These are phyloP conservation scores for Antechinus flavipes DNA, from an alignment of 2,113 vertebrate genomes.

Conservation along the genomic window DNA sequence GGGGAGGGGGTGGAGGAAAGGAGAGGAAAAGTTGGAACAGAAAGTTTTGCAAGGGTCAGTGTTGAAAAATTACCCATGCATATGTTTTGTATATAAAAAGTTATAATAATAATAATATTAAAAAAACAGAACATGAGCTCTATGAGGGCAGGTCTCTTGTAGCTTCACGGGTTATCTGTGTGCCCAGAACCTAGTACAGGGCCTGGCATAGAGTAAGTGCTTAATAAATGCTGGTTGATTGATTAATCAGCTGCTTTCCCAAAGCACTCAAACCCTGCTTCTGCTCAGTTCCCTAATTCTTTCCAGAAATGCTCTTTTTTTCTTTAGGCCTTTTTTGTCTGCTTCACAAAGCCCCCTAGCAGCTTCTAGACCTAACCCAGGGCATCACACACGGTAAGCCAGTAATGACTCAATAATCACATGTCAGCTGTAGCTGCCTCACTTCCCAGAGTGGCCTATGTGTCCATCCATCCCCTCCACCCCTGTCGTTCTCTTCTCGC, in stretches of 20 bases:
- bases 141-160: neutral
- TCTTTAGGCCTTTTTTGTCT: neutral
- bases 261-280: neutral
- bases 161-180: neutral
- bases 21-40: no score
- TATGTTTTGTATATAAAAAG: no score
- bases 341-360: neutral
- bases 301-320: neutral
- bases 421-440: constrained; percentile 18
- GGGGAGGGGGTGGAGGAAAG: no score
- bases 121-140: neutral
- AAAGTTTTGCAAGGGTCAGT: no score
- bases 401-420: neutral
- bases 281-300: neutral
- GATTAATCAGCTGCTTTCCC: neutral
- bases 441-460: constrained; percentile 11
- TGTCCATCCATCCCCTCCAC: neutral
- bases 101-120: no score
- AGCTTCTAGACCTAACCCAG: constrained; percentile 43
- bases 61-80: no score
- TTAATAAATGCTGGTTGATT: neutral
- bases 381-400: neutral
- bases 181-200: neutral
- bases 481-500: constrained; percentile 44
- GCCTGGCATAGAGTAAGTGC: neutral